phyloP scores from a whole-genome alignment of 2,797 vertebrate species.

The Hemibagrus guttatus region DNA sequence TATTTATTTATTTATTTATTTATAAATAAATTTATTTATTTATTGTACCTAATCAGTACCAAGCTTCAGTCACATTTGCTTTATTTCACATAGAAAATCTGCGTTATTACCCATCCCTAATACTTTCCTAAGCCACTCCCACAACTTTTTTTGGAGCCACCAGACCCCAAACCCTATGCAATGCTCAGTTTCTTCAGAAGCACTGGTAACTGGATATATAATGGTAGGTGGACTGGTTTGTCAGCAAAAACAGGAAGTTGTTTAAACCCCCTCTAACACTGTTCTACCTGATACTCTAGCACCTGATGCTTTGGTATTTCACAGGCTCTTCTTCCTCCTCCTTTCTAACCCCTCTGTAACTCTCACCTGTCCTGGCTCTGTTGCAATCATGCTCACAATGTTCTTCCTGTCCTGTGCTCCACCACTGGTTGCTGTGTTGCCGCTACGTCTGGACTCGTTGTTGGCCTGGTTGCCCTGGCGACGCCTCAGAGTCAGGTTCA shows the following conservation, averaged over 20 bases:
- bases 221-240: not conserved
- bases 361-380: constrained; percentile 74
- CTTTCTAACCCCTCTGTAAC: constrained; percentile 4
- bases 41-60: not conserved
- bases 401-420: constrained; percentile 79
- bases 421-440: constrained; percentile 61
- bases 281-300: not conserved
- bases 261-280: not conserved
- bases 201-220: not conserved
- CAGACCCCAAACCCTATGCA: not conserved
- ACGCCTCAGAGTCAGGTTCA: constrained; percentile 86
- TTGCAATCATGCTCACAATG: constrained; percentile 84
- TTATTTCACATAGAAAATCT: not conserved
- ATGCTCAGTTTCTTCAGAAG: not conserved
- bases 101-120: not conserved
- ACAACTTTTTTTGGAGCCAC: not conserved
- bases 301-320: not conserved
- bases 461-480: constrained; percentile 77
- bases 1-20: too few relatives aligned
- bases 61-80: not conserved
- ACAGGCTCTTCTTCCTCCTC: not conserved
- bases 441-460: constrained; percentile 62
- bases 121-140: not conserved
- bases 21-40: too few relatives aligned
- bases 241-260: not conserved